Evolutionary conservation across 2,797 vertebrate species (phyloP), one percentile per base, ranked within the genome.

Genomic region (Rhabdomys pumilio): DNA sequence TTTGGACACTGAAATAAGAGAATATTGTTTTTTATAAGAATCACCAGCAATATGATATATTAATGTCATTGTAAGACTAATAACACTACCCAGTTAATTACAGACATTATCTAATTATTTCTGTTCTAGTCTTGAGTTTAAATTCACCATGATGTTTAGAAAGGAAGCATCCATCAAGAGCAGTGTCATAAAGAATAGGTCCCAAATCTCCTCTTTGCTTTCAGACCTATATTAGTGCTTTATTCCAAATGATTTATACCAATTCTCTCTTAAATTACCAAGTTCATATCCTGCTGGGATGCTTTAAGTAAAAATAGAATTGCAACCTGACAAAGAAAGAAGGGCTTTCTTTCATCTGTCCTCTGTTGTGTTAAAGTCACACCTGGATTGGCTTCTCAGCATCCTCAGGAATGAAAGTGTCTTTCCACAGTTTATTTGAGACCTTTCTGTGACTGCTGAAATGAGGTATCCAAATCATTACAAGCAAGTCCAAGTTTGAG

Each of bases 401-500:
- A 34, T 82, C 89, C 55, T 87, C 53, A 89, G n/a, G 12, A 86
- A 65, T 85, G 87, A 31, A 90, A 31, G 44, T 81, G 85, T 44
- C 12, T 73, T 47, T 65, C 55, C 22, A 69, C 29, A 72, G 59
- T 73, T 91, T 76, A 63, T 83, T 89, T n/a, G 53, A 82, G 77
- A 83, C 61, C 34, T 14, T 29, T 93, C 85, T 91, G 65, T 81
- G 63, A 41, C 26, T 41, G 6, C 22, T 53, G 81, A 79, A 81
- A 93, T 57, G 10, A 77, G 38, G 89, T 87, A 86, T 59, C 47
- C 13, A 88, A 6, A 2, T 96, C 26, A 34, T 55, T 44, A 53
- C 61, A 96, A 89, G 17, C 6, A 65, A 96, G 73, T 97, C 73
- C 91, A 94, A 96, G 38, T 95, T 88, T 96, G 81, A 97, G 90